Evolutionary conservation across 1,140 invertebrate genomes (phyloP), one percentile per base, ranked within the genome.

Genomic region (Cotesia vestalis): DNA sequence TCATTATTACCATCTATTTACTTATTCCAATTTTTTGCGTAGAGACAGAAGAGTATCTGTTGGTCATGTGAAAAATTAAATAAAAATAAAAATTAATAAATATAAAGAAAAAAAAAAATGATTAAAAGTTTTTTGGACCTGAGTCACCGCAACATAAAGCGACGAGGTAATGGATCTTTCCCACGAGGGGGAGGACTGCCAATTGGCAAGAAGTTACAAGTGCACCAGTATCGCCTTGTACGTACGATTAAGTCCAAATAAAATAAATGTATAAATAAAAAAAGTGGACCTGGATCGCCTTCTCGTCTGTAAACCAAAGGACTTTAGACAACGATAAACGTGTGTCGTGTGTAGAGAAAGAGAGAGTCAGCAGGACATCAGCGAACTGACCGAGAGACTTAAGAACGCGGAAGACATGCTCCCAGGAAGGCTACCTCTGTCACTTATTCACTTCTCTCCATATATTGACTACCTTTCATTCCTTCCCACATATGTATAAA

Each of bases 141-240:
- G 40, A 46, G 40, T 46, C 40, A 46, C 40, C 40, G 40, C 40
- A 11, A 46, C 40, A 46, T 46, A 46, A 46, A 46, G 40, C 6
- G 40, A 46, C 40, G 40, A 59, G 61, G 38, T 66, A 70, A 73
- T 69, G 51, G 66, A 66, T 53, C 57, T 73, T 73, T 73, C 72
- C 67, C 72, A 73, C 72, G 72, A 66, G 72, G 66, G 72, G 72
- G 72, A 73, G 72, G 72, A 73, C 62, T 73, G 46, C 62, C 60
- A 66, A 73, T 73, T 73, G 59, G 55, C 66, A 69, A 73, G 61
- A 66, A 64, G 61, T 35, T 53, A 57, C n/a, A 34, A 40, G 38
- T 51, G 63, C 46, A 17, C 35, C n/a, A 46, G 34, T 40, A 46
- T 66, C 51, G 62, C 63, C 63, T 66, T 66, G 14, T 66, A 66